Percentiles rank a stretch among this genome's conserved stretches.
phyloP scores from a whole-genome alignment of 1,140 invertebrate genomes.

The Drosophila nasuta region DNA sequence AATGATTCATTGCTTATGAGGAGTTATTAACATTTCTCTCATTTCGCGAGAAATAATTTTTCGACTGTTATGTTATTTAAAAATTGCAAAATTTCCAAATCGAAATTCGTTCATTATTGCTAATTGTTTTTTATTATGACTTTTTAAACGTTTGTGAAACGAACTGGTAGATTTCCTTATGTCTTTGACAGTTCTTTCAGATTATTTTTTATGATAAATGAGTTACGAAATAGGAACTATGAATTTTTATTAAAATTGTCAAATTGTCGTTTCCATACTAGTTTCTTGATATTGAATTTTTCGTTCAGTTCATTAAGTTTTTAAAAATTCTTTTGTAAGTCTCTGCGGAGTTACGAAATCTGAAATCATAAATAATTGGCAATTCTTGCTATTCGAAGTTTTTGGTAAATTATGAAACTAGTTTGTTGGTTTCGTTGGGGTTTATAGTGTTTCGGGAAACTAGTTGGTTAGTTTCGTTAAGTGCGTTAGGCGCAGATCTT shows the following conservation, averaged over 20 bases:
- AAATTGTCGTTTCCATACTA: background rate
- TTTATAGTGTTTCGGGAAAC: conserved; percentile 12
- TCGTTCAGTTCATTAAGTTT: background rate
- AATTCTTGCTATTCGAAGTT: background rate
- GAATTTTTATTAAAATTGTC: background rate
- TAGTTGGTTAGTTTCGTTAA: conserved; percentile 22
- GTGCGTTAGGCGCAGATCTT: conserved; percentile 11
- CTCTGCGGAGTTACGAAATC: background rate
- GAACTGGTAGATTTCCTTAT: background rate
- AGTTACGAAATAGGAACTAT: conserved; percentile 1
- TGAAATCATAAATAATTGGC: conserved; percentile 7
- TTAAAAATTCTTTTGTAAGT: background rate
- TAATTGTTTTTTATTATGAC: background rate
- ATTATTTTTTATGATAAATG: background rate
- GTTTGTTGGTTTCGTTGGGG: conserved; percentile 8
- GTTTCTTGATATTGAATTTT: background rate
- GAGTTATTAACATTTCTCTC: background rate
- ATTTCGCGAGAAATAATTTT: background rate
- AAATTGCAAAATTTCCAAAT: background rate
- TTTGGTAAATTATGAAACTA: conserved; percentile 4
- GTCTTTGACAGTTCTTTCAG: background rate
- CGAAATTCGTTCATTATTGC: background rate
- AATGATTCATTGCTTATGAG: conserved; percentile 1
- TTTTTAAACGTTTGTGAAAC: background rate
- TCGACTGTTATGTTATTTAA: background rate